phyloP scores from a whole-genome alignment of 2,797 vertebrate genomes.

The Alcedo atthis region DNA sequence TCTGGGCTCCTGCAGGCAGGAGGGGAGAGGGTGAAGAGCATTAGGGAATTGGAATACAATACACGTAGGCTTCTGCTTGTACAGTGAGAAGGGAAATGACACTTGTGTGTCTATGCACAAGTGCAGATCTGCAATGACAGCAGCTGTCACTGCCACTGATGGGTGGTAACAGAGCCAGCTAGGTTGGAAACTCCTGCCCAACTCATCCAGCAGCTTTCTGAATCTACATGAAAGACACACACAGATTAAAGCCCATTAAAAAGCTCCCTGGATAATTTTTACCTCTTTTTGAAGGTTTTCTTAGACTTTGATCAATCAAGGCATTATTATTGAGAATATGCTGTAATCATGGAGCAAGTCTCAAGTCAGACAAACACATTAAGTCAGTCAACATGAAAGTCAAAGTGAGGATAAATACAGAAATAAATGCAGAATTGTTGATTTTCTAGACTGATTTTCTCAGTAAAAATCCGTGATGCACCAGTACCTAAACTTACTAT shows the following conservation, averaged over 20 bases:
- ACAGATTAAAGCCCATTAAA: neutral
- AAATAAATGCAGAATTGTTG: neutral
- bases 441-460: slow-evolving; percentile 46
- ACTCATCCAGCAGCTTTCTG: neutral
- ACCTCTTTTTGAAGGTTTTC: neutral
- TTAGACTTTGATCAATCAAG: neutral
- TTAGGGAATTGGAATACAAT: neutral
- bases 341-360: neutral
- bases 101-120: neutral
- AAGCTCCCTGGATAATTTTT: neutral
- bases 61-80: neutral
- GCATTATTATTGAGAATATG: neutral
- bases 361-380: neutral
- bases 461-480: slow-evolving; percentile 5
- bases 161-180: neutral
- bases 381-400: slow-evolving; percentile 7
- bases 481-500: neutral
- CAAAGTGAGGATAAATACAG: slow-evolving; percentile 48
- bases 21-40: neutral
- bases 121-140: neutral
- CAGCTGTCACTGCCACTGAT: neutral
- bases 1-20: neutral
- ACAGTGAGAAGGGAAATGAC: neutral
- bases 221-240: neutral
- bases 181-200: neutral